These are phyloP conservation scores for Seira ritae DNA, from an alignment of 2,888 invertebrate genomes.

Conservation along the genomic window DNA sequence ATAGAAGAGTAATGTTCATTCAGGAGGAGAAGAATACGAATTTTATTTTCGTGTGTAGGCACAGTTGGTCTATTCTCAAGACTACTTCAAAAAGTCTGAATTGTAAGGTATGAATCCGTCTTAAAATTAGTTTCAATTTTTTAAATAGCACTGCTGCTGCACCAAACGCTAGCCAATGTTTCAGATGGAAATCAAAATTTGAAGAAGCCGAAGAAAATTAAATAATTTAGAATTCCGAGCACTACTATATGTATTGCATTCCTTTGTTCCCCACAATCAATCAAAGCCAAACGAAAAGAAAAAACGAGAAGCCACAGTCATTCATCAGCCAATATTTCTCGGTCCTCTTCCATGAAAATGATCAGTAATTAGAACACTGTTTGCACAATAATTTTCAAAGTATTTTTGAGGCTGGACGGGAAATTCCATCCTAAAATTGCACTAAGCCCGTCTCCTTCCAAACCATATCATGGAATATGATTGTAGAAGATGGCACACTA, in stretches of 20 bases:
- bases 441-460: not conserved
- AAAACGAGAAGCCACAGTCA: not conserved
- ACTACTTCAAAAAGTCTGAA: too few species aligned
- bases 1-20: constrained; percentile 12
- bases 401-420: constrained; percentile 41
- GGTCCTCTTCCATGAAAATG: constrained; percentile 72
- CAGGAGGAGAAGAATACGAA: too few species aligned
- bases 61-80: constrained; percentile 20
- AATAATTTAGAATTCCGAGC: too few species aligned
- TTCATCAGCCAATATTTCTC: constrained; percentile 71
- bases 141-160: too few species aligned
- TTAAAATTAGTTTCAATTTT: too few species aligned
- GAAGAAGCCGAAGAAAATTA: too few species aligned
- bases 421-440: constrained; percentile 68
- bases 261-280: constrained; percentile 3
- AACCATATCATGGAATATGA: constrained; percentile 19
- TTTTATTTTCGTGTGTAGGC: constrained; percentile 31
- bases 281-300: not conserved
- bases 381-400: constrained; percentile 40
- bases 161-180: too few species aligned
- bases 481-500: not conserved
- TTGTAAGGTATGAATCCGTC: too few species aligned
- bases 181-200: too few species aligned
- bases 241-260: too few species aligned
- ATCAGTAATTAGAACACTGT: constrained; percentile 54